These are phyloP conservation scores for Propithecus coquereli DNA, from an alignment of 2,113 vertebrate species.

Conservation along the genomic window DNA sequence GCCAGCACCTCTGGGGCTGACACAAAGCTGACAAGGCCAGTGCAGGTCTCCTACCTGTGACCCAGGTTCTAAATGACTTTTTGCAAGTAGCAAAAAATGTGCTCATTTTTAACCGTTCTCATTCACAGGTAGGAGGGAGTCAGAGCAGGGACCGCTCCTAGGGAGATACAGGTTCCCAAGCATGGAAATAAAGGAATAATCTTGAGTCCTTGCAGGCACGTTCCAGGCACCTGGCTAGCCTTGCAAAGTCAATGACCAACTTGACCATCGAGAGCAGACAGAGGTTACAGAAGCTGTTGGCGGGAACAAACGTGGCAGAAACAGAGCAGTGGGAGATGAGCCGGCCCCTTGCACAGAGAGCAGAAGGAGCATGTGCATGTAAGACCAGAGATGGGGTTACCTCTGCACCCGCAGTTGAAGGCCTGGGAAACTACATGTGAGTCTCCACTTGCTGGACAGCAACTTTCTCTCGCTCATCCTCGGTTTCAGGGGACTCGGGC, in stretches of 20 bases:
- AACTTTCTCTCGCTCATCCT: background rate
- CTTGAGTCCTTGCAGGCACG: too few relatives aligned
- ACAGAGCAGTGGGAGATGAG: too few relatives aligned
- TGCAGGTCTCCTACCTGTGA: background rate
- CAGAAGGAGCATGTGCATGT: too few relatives aligned
- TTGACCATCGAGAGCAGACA: background rate
- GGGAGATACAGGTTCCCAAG: too few relatives aligned
- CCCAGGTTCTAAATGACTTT: background rate
- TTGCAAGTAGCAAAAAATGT: background rate
- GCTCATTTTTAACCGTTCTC: background rate
- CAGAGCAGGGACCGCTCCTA: too few relatives aligned
- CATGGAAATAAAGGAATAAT: too few relatives aligned
- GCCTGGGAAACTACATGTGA: background rate
- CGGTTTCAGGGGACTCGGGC: background rate
- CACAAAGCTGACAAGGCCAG: background rate
- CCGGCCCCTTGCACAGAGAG: too few relatives aligned
- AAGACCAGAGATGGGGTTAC: too few relatives aligned
- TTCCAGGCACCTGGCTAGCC: too few relatives aligned
- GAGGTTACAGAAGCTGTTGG: background rate
- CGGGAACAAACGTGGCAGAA: background rate
- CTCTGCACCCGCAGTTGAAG: too few relatives aligned
- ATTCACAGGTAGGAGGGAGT: background rate
- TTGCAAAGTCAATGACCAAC: too few relatives aligned
- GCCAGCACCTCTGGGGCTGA: background rate
- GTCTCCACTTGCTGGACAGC: background rate